A percentile compares a stretch with the other conserved stretches of the same genome.
Conservation (phyloP, 2,888 invertebrate genomes). For the Pinctada fucata region DNA sequence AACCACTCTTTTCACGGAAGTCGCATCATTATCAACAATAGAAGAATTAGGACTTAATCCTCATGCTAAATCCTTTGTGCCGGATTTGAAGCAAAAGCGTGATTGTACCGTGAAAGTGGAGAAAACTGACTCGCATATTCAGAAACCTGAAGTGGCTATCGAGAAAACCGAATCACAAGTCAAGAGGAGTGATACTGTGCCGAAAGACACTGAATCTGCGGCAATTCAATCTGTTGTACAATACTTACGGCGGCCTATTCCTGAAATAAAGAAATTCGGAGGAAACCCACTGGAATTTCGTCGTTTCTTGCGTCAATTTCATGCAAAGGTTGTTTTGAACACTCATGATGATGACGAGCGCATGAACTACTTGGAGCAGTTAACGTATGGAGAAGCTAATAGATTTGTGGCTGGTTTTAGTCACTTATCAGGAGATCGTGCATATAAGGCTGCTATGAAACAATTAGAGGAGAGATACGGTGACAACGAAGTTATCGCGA, state of each 20-base stretch:
- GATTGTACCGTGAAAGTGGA: too few species aligned
- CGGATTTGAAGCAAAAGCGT: too few species aligned
- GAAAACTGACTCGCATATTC: too few species aligned
- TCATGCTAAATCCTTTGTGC: background rate
- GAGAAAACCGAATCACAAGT: too few species aligned
- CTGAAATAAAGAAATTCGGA: slow-evolving; percentile 40
- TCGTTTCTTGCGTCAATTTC: slow-evolving; percentile 26
- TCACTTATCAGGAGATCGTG: slow-evolving; percentile 23
- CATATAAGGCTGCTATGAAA: slow-evolving; percentile 20
- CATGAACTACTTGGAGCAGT: slow-evolving; percentile 34
- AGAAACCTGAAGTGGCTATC: too few species aligned
- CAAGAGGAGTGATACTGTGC: background rate
- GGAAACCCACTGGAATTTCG: slow-evolving; percentile 38
- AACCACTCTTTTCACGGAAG: too few species aligned
- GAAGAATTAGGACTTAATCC: background rate
- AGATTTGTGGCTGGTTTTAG: slow-evolving; percentile 22
- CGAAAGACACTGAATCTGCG: background rate
- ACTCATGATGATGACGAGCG: slow-evolving; percentile 23
- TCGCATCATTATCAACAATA: too few species aligned
- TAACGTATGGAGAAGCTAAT: slow-evolving; percentile 24
- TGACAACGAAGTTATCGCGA: slow-evolving; percentile 29
- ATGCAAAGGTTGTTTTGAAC: slow-evolving; percentile 26
- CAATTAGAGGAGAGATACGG: slow-evolving; percentile 31
- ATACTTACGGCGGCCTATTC: slow-evolving; percentile 30
- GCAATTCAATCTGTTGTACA: slow-evolving; percentile 7